Evolutionary conservation across 1,140 invertebrate genomes (phyloP).

Genomic region (Penaeus japonicus): DNA sequence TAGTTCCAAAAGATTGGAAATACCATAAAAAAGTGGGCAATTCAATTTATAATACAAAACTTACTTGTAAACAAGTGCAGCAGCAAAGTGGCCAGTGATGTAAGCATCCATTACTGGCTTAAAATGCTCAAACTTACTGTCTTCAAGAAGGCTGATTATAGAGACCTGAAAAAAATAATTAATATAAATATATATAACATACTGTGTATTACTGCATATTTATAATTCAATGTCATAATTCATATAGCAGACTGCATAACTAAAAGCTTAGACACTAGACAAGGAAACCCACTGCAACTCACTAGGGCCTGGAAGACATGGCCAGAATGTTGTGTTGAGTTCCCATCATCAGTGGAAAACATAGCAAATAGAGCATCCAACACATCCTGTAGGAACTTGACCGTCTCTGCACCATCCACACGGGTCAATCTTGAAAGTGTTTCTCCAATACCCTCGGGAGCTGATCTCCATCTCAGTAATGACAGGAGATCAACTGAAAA

Average conservation of each 20-base stretch:
- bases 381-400: slow-evolving; percentile 96
- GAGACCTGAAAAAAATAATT: slow-evolving; percentile 72
- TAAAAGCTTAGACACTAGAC: neutral
- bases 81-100: slow-evolving; percentile 93
- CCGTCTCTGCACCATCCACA: slow-evolving; percentile 88
- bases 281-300: slow-evolving; percentile 49
- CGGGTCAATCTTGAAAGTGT: slow-evolving; percentile 81
- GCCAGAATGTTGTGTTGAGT: slow-evolving; percentile 77
- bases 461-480: slow-evolving; percentile 87
- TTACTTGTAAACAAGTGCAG: slow-evolving; percentile 93
- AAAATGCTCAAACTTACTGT: slow-evolving; percentile 93
- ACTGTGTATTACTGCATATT: no score
- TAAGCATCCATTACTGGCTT: slow-evolving; percentile 95
- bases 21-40: neutral
- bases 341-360: slow-evolving; percentile 93
- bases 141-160: slow-evolving; percentile 90
- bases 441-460: slow-evolving; percentile 84
- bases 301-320: slow-evolving; percentile 80
- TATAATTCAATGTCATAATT: neutral
- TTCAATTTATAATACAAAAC: slow-evolving; percentile 61
- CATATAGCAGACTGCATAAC: neutral
- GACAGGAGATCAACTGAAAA: slow-evolving; percentile 83
- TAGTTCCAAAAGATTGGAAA: slow-evolving; percentile 24
- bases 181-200: slow-evolving; percentile 60
- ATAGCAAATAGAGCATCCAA: slow-evolving; percentile 93